Evolutionary conservation across 2,888 invertebrate genomes (phyloP), one percentile per base, ranked within the genome.

Genomic region (Unio pictorum): DNA sequence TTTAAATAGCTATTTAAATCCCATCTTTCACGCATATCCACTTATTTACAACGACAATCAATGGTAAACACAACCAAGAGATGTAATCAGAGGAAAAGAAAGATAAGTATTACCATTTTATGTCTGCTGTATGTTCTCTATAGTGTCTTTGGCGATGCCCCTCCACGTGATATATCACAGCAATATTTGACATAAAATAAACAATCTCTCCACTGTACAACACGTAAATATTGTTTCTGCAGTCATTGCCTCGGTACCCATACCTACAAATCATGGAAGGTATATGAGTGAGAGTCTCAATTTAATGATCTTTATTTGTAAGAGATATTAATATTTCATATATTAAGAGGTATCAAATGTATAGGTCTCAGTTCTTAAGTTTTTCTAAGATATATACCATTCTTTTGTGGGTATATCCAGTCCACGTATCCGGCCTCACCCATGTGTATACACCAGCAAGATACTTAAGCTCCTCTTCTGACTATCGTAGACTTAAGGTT

Each of bases 221-320:
- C 7, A 83, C 64, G 68, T 82, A 79, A 11, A 88, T 81, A 72
- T 88, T 89, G 60, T 80, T 82, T 6, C 86, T 68, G 66, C 86
- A 84, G 74, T 88, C 88, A 67, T 88, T 86, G 1, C 89, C 88
- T 20, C 88, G 80, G 78, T 87, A 89, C 55, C 89, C 89, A 66
- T 88, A 89, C 26, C 89, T 88, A 72, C 17, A 76, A 74, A 34
- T 34, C 34, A 34, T 8, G 34, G 30, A 34, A 23, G 23, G 45
- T 28, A 55, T 65, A 66, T 26, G 23, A 61, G 34, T 11, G 2
- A 3, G 8, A 45, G 45, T 45, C 8, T 20, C 11, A 23, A 26
- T 11, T 15, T 61, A n/a, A 28, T 30, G 15, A 61, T 23, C 28
- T 55, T 64, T 55, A 15, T 64, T 64, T 55, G 26, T 28, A 18